Conservation (phyloP, 2,113 vertebrate genomes). For the Platysternon megacephalum region DNA sequence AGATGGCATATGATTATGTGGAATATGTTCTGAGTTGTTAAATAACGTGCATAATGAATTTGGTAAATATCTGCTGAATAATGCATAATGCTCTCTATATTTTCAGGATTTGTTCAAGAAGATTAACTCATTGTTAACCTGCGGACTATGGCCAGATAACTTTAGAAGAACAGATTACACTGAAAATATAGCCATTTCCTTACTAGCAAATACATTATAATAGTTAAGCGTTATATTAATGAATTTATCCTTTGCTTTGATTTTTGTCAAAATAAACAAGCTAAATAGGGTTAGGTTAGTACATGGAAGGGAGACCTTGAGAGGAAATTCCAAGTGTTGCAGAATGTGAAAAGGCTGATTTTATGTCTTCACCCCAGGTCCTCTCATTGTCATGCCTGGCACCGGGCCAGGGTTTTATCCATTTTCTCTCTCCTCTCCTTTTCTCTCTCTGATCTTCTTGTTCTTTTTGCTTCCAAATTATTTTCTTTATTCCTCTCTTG, state of each 20-base stretch:
- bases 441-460: background rate
- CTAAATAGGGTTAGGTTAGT: background rate
- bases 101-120: background rate
- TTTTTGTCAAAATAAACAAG: background rate
- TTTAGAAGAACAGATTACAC: background rate
- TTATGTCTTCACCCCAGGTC: background rate
- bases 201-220: background rate
- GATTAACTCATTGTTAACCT: background rate
- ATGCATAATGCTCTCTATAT: background rate
- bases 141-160: background rate
- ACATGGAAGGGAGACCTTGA: background rate
- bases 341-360: background rate
- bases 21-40: background rate
- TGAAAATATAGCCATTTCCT: background rate
- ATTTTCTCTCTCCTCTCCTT: background rate
- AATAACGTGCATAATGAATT: background rate
- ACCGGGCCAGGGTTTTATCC: background rate
- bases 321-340: background rate
- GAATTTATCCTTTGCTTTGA: background rate
- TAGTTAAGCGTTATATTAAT: background rate
- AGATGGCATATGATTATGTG: background rate
- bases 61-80: slow-evolving; percentile 23
- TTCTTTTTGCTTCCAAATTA: background rate
- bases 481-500: background rate
- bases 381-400: background rate